Base-by-base conservation (phyloP, 1,140 invertebrate genomes). In the Drosophila paulistorum region DNA sequence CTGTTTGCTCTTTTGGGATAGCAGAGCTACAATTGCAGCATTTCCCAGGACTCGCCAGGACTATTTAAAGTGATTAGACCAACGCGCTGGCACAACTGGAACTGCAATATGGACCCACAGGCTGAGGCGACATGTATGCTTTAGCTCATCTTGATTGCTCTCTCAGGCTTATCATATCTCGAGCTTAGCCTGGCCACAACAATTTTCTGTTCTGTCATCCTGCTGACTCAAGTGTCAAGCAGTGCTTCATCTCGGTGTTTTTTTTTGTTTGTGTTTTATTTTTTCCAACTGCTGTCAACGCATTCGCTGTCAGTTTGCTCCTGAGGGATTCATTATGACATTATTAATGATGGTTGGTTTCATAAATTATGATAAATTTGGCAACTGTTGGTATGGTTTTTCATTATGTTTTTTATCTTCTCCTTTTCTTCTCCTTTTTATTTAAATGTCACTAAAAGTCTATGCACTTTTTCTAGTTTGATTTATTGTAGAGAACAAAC, bases 301-400 rank as follows among this genome's bases (percentile, higher is more conserved):
- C 57, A 39, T 51, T 23, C 23, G 45, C 45, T 51, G 20, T 51
- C 57, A 59, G 33, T 35, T 59, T 69, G 13, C 66, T 80, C 76
- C 69, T 63, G 17, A 14, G 60, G 55, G 45, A 55, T 60, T 77
- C 64, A 71, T 77, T 71, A 59, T 59, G 64, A 17, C 42, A 26
- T 83, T 80, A 86, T 86, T 86, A 87, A 86, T 86, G 84, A 71
- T 55, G 68, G 55, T 33, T 67, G 45, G 23, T 57, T 78, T 48
- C 45, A 71, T 71, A 71, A 82, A 86, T 77, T 79, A 86, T 86
- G 83, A 86, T 86, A 67, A 68, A 80, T 87, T 79, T 54, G 54
- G 42, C 55, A 58, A 58, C 55, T 58, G 30, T 58, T 58, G 30
- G 33, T 33, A 7, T 35, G 14, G 26, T 48, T 48, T 48, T 23